Evolutionary conservation across 2,113 vertebrate species (phyloP).

Genomic region (Halcyon malimbica): DNA sequence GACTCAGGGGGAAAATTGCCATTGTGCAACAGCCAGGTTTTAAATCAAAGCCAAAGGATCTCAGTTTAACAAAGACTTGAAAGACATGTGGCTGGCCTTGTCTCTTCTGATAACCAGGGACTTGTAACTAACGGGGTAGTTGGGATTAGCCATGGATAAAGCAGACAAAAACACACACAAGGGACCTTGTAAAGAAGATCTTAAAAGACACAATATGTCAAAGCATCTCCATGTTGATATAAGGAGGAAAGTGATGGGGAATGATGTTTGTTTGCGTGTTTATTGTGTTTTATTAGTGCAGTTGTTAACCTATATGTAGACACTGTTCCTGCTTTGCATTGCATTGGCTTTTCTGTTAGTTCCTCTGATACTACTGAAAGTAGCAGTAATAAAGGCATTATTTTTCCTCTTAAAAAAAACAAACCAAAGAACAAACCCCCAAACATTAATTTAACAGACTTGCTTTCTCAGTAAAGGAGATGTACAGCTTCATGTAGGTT

Average conservation of each 20-base stretch:
- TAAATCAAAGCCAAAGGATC: slow-evolving; percentile 13
- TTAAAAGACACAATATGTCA: not conserved
- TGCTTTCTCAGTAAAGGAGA: not conserved
- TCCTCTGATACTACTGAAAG: not conserved
- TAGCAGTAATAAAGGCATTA: not conserved
- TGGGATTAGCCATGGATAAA: not conserved
- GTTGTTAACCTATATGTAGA: not conserved
- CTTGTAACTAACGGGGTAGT: not conserved
- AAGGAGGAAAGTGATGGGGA: not conserved
- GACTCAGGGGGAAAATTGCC: slow-evolving; percentile 15
- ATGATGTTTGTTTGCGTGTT: not conserved
- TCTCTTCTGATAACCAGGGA: not conserved
- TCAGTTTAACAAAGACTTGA: not conserved
- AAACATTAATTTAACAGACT: not conserved
- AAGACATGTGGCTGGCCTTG: not conserved
- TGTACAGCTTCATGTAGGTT: not conserved
- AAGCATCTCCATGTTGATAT: not conserved
- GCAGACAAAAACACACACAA: not conserved
- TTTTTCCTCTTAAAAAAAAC: not conserved
- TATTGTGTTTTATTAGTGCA: not conserved
- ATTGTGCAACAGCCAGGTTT: not conserved
- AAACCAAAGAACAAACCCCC: not conserved
- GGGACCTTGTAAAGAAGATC: not conserved
- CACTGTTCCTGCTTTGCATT: not conserved
- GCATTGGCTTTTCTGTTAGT: not conserved